Evolutionary conservation across 2,888 invertebrate genomes (phyloP).

Genomic region (Dasysyrphus tricinctus): DNA sequence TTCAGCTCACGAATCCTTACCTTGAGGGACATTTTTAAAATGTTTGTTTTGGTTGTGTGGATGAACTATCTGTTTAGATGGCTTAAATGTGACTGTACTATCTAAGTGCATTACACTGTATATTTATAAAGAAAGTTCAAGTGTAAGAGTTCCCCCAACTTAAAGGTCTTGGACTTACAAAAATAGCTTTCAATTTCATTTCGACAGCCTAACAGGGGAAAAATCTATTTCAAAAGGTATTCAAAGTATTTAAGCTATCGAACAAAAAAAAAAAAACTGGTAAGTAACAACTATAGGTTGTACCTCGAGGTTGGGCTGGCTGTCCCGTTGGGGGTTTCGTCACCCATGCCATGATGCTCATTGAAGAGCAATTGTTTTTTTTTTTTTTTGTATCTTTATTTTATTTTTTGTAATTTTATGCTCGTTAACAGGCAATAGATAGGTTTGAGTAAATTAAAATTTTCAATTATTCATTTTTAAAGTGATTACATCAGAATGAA

Average conservation of each 20-base stretch:
- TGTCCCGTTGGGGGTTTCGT: constrained; percentile 29
- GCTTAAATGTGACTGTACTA: constrained; percentile 61
- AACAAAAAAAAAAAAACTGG: background rate
- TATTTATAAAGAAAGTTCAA: constrained; percentile 70
- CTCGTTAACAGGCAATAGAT: constrained; percentile 64
- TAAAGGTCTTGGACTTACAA: constrained; percentile 14
- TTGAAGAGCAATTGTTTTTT: constrained; percentile 36
- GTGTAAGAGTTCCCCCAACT: constrained; percentile 41
- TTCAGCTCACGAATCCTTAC: constrained; percentile 46
- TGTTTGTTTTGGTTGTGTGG: background rate
- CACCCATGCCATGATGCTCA: constrained; percentile 11
- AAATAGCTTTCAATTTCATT: constrained; percentile 66
- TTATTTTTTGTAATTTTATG: constrained; percentile 43
- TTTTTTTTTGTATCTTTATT: constrained; percentile 9
- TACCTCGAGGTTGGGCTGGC: background rate
- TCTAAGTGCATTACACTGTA: constrained; percentile 39
- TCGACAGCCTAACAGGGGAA: constrained; percentile 25
- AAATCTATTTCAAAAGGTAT: constrained; percentile 30
- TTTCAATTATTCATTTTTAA: constrained; percentile 34
- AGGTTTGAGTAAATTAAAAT: constrained; percentile 40
- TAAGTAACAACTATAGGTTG: constrained; percentile 2
- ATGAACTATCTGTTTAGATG: constrained; percentile 49
- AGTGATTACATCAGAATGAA: constrained; percentile 64
- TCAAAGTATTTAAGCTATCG: constrained; percentile 5
- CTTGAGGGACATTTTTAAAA: constrained; percentile 63